Percentiles rank a stretch among this genome's conserved stretches.
These are phyloP conservation scores for Gymnothorax javanicus DNA, from an alignment of 2,797 vertebrate genomes.

Conservation along the genomic window DNA sequence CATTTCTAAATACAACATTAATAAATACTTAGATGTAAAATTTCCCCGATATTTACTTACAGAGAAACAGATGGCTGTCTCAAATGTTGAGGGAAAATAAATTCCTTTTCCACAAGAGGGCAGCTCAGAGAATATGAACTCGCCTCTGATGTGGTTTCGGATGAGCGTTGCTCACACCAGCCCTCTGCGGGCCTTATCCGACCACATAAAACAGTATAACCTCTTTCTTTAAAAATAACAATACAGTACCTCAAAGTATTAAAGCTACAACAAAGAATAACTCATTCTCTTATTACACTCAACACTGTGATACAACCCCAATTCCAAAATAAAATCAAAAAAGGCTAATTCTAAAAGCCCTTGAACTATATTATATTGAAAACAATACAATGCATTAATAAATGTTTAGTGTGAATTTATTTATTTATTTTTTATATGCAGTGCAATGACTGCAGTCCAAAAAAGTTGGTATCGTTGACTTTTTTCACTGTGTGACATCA, in stretches of 20 bases:
- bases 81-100: background rate
- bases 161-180: no score
- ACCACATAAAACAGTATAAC: no score
- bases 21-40: background rate
- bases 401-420: no score
- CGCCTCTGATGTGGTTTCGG: background rate
- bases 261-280: background rate
- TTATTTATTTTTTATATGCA: no score
- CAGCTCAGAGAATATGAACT: slow-evolving; percentile 14
- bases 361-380: no score
- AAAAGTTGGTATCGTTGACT: no score
- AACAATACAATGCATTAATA: no score
- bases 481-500: no score
- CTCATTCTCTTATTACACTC: background rate
- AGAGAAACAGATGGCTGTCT: slow-evolving; percentile 11
- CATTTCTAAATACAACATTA: background rate
- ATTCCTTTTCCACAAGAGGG: background rate
- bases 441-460: no score
- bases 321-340: no score
- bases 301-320: background rate
- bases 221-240: background rate
- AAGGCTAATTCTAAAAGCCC: no score
- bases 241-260: background rate
- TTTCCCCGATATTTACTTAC: background rate
- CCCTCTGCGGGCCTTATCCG: background rate